phyloP scores from a whole-genome alignment of 1,140 invertebrate genomes.

The Diuraphis noxia region DNA sequence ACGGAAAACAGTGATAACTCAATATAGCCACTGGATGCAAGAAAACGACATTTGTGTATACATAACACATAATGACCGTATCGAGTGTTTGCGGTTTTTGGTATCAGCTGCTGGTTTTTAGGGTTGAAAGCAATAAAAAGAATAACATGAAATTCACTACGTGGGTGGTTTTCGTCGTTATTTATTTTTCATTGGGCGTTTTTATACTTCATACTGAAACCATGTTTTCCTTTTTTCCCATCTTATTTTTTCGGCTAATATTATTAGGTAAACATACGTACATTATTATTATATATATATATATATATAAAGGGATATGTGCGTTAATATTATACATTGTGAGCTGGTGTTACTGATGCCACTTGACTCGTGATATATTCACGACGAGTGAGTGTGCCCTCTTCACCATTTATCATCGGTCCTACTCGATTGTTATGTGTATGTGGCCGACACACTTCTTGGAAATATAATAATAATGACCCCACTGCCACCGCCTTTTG shows the following conservation, averaged over 20 bases:
- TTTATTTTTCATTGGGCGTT: conserved; percentile 25
- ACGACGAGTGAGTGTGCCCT: conserved; percentile 26
- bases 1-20: conserved; percentile 7
- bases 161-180: conserved; percentile 24
- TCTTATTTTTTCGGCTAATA: conserved; percentile 9
- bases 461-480: conserved; percentile 6
- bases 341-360: background rate
- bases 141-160: conserved; percentile 16
- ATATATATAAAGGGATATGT: background rate
- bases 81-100: conserved; percentile 20
- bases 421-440: background rate
- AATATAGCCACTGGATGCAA: background rate
- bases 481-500: background rate
- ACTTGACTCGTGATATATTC: conserved; percentile 26
- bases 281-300: background rate
- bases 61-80: conserved; percentile 19
- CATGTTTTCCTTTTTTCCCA: background rate
- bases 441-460: background rate
- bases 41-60: background rate
- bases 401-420: conserved; percentile 21
- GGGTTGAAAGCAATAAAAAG: conserved; percentile 9
- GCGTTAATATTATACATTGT: background rate
- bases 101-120: conserved; percentile 38
- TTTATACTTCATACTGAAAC: background rate
- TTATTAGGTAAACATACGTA: conserved; percentile 19